Percentiles rank a stretch among this genome's conserved stretches.
phyloP scores from a whole-genome alignment of 1,140 invertebrate species.

The Zaprionus vittiger region DNA sequence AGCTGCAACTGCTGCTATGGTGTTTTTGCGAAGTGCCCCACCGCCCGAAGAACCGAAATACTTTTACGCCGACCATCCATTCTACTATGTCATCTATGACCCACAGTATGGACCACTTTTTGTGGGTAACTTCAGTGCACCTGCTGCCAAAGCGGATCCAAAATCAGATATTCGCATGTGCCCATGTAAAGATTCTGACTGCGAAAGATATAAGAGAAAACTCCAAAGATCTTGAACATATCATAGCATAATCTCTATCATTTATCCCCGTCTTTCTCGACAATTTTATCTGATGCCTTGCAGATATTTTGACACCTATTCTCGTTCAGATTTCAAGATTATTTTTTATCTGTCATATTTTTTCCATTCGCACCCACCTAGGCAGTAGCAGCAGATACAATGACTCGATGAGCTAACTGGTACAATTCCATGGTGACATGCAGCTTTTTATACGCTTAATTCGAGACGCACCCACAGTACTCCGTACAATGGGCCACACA shows the following conservation, averaged over 20 bases:
- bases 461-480: constrained; percentile 14
- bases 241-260: neutral
- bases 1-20: constrained; percentile 74
- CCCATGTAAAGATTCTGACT: neutral
- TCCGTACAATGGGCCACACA: neutral
- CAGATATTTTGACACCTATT: constrained; percentile 3
- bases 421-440: constrained; percentile 39
- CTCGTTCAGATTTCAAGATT: neutral
- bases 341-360: neutral
- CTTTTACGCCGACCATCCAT: constrained; percentile 60
- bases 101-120: constrained; percentile 46
- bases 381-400: neutral
- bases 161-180: neutral
- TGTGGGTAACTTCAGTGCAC: constrained; percentile 17
- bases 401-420: constrained; percentile 21
- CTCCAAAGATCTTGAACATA: neutral
- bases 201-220: neutral
- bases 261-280: neutral
- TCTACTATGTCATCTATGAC: constrained; percentile 56
- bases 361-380: neutral
- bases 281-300: neutral
- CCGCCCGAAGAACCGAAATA: neutral
- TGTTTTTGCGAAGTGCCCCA: neutral
- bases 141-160: neutral
- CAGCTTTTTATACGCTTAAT: constrained; percentile 19